phyloP scores from a whole-genome alignment of 2,113 vertebrate species.

The Calyptommatus sinebrachiatus region DNA sequence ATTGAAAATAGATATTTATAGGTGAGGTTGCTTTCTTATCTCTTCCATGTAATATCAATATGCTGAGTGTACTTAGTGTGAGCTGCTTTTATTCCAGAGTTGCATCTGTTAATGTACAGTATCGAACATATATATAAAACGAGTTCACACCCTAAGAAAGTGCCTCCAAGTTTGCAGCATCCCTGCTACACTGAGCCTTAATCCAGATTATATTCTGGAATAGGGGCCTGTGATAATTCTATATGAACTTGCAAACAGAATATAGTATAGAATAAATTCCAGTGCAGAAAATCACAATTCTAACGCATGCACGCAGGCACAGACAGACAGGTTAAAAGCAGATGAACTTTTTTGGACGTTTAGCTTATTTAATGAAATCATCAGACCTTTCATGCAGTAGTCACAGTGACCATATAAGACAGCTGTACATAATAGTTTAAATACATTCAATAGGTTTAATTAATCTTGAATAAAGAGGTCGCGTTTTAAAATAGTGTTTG shows the following conservation, averaged over 20 bases:
- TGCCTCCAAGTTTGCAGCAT: too few species aligned
- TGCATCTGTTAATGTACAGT: not conserved
- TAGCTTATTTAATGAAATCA: slow-evolving; percentile 11
- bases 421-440: slow-evolving; percentile 10
- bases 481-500: not conserved
- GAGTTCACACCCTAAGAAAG: not conserved
- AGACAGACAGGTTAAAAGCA: not conserved
- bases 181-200: too few species aligned
- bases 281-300: too few species aligned
- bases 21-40: not conserved
- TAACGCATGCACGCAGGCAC: too few species aligned
- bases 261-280: too few species aligned
- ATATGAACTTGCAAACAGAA: too few species aligned
- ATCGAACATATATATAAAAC: too few species aligned
- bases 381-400: not conserved
- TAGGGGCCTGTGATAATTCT: too few species aligned
- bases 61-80: not conserved
- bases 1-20: not conserved
- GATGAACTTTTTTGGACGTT: not conserved
- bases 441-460: not conserved
- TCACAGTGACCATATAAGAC: not conserved
- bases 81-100: not conserved
- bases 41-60: not conserved
- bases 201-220: too few species aligned
- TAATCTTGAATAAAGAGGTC: slow-evolving; percentile 20